Evolutionary conservation across 2,113 vertebrate genomes (phyloP).

Genomic region (Catharus fuscescens): DNA sequence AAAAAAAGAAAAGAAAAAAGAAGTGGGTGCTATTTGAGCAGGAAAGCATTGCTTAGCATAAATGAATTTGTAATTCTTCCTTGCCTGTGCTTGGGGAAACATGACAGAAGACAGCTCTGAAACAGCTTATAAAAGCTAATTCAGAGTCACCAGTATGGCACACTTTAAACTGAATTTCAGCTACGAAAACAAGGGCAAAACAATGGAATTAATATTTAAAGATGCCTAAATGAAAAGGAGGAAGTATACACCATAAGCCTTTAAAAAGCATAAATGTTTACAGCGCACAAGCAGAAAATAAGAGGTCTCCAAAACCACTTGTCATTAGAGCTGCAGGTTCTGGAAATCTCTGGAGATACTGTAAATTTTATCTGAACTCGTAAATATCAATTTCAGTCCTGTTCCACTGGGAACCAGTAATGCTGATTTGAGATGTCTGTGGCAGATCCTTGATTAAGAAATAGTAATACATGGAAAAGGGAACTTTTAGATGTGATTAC

Average conservation of each 20-base stretch:
- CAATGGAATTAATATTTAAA: constrained; percentile 32
- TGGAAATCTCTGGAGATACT: not conserved
- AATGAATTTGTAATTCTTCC: constrained; percentile 57
- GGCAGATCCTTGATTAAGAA: not conserved
- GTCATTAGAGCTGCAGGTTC: not conserved
- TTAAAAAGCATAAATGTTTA: not conserved
- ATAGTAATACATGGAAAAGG: not conserved
- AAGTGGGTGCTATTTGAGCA: constrained; percentile 28
- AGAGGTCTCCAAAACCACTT: not conserved
- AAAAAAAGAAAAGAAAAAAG: not conserved
- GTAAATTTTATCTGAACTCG: not conserved
- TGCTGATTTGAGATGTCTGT: not conserved
- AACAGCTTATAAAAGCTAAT: constrained; percentile 28
- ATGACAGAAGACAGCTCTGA: constrained; percentile 24
- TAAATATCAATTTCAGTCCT: not conserved
- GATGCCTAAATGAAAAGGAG: not conserved
- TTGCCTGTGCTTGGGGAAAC: constrained; percentile 21
- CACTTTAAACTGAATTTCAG: not conserved
- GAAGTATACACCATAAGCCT: not conserved
- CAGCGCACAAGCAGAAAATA: not conserved
- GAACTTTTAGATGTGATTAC: not conserved
- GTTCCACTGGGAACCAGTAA: not conserved
- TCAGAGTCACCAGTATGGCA: not conserved
- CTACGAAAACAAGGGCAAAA: not conserved
- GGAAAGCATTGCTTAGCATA: constrained; percentile 57